Evolutionary conservation across 2,797 vertebrate genomes (phyloP).

Genomic region (Adrianichthys oophorus): DNA sequence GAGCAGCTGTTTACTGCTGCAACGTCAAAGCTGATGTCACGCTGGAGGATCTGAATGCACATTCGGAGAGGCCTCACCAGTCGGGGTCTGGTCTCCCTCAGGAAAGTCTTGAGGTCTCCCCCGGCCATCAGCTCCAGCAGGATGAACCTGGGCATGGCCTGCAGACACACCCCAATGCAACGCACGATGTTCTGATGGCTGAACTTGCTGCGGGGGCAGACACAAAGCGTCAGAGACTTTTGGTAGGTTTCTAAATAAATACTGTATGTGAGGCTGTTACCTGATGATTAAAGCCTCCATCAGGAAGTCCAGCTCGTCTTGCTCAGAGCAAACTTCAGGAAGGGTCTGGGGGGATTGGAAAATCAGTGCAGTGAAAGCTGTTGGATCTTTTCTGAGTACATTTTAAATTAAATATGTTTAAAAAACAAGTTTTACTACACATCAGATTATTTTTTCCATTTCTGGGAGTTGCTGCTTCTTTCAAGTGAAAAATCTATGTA

Average conservation of each 20-base stretch:
- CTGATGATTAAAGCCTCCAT: slow-evolving; percentile 99
- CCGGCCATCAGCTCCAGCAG: slow-evolving; percentile 97
- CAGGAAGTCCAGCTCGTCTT: slow-evolving; percentile 96
- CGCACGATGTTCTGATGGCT: slow-evolving; percentile 98
- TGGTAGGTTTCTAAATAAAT: too few species aligned
- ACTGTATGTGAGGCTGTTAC: slow-evolving; percentile 61
- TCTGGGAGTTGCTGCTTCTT: too few species aligned
- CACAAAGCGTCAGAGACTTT: slow-evolving; percentile 11
- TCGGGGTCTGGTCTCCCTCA: slow-evolving; percentile 92
- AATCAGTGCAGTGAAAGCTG: background rate
- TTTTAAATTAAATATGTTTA: too few species aligned
- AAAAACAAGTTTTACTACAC: too few species aligned
- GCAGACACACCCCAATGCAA: slow-evolving; percentile 94
- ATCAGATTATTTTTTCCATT: too few species aligned
- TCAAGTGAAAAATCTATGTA: too few species aligned
- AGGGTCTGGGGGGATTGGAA: slow-evolving; percentile 81
- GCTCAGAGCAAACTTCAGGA: slow-evolving; percentile 97
- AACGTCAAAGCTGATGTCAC: slow-evolving; percentile 7
- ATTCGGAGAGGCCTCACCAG: slow-evolving; percentile 80
- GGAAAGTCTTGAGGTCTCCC: slow-evolving; percentile 95
- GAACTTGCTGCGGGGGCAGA: slow-evolving; percentile 87
- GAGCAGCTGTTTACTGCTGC: slow-evolving; percentile 7
- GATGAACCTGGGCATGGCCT: slow-evolving; percentile 95
- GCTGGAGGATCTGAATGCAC: background rate
- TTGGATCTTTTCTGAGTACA: too few species aligned